Evolutionary conservation across 2,888 invertebrate species (phyloP), one percentile per base, ranked within the genome.

Genomic region (Lasioglossum pauxillum): DNA sequence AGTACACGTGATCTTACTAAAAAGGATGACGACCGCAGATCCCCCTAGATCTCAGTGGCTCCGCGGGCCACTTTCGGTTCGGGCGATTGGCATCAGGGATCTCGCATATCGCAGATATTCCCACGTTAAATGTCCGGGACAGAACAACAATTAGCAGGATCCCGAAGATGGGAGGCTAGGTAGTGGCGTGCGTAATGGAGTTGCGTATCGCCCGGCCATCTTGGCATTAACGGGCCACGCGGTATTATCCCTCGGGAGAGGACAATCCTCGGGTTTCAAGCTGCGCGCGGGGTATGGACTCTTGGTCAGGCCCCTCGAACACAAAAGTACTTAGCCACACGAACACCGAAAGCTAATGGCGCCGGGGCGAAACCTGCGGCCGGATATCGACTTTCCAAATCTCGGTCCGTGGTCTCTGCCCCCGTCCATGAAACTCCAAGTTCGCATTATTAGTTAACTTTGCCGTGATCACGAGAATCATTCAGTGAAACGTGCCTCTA

Each of bases 171-270:
- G 80, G 82, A 75, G 83, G n/a, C 81, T 86, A 84, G 77, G 74
- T 53, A 78, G 83, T 38, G 72, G 82, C 53, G 83, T 49, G 41
- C 78, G 88, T 85, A 88, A 90, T 90, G 90, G 88, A 88, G 88
- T 78, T 83, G 84, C 84, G 87, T 92, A 92, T 92, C 91, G 82
- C 80, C 80, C 83, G 79, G 87, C 88, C 89, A 90, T 92, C 91
- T 92, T 86, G 90, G 90, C 87, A 91, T 90, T 92, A 92, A 89
- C 91, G 87, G 89, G 82, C 91, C 86, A 90, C 89, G 85, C 77
- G 82, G 90, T 84, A 92, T 92, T 91, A 93, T 91, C 90, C 91
- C 82, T 86, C 67, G 88, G 72, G 83, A 89, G 89, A 88, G 88
- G 85, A 84, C 89, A 89, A 87, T 88, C 88, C 85, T 78, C 73